These are phyloP conservation scores for Patella pellucida DNA, from an alignment of 2,888 invertebrate genomes.

Conservation along the genomic window DNA sequence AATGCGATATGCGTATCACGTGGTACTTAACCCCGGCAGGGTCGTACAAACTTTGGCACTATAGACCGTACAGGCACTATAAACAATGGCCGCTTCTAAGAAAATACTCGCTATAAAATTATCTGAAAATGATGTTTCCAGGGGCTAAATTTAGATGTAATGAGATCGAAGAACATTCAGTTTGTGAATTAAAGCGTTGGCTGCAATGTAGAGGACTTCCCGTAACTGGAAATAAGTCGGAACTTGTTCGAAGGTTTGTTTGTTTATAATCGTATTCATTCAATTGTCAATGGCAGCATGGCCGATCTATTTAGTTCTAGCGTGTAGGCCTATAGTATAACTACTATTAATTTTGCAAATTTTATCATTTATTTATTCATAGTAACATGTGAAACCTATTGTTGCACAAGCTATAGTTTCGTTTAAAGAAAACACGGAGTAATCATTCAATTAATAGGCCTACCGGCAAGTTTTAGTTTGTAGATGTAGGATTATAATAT, in stretches of 20 bases:
- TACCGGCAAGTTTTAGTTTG: too few relatives aligned
- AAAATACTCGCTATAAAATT: slow-evolving; percentile 11
- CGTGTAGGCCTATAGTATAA: too few relatives aligned
- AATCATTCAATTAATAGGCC: too few relatives aligned
- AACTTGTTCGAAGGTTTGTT: not conserved
- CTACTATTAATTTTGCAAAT: not conserved
- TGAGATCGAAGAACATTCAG: slow-evolving; percentile 21
- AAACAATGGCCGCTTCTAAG: not conserved
- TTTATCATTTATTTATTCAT: too few relatives aligned
- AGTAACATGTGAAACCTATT: too few relatives aligned
- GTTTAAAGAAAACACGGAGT: too few relatives aligned
- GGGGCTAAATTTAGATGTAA: slow-evolving; percentile 24
- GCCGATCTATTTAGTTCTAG: not conserved
- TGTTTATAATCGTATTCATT: not conserved
- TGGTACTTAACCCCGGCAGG: not conserved
- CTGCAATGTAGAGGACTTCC: slow-evolving; percentile 21
- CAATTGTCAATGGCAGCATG: too few relatives aligned
- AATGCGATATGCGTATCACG: not conserved
- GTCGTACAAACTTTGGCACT: not conserved
- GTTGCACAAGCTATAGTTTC: too few relatives aligned
- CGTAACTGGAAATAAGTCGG: not conserved
- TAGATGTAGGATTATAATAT: too few relatives aligned
- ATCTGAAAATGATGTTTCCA: slow-evolving; percentile 25
- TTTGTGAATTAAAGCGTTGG: slow-evolving; percentile 25
- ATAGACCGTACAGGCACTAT: too few relatives aligned